Evolutionary conservation across 2,797 vertebrate genomes (phyloP), one percentile per base, ranked within the genome.

Genomic region (Enteromius mattozi): DNA sequence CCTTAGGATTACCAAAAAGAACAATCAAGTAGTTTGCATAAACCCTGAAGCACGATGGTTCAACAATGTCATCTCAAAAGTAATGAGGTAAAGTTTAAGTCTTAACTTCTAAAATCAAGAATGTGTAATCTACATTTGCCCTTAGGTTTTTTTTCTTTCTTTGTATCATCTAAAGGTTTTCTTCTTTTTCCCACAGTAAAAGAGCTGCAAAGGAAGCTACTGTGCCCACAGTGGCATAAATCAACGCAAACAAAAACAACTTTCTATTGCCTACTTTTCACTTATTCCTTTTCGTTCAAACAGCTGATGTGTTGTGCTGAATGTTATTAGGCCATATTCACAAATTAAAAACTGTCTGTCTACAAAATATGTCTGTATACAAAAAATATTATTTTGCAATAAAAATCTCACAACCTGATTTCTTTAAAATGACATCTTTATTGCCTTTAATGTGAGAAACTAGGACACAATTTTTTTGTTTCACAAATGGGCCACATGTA

Each of bases 1-100:
- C 54, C 35, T 24, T 86, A 94, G 93, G 16, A 1, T 94, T 83
- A 89, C 85, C 35, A 63, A 2, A 47, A 92, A 1, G 59, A 59
- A 78, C 0, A 54, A 75, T 6, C 2, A 1, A 0, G 79, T 0
- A 7, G 8, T 92, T 33, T 94, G 93, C 37, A 3, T 91, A 0
- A 0, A 78, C 0, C 92, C 92, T n/a, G 0, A 54, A 0, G 81
- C 9, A 0, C 0, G 0, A 0, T 93, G 92, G 92, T 5, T 93
- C 61, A 47, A 70, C 0, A 0, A 0, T 0, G 0, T 92, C 1
- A 9, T 93, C 8, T 12, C 0, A 0, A 9, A 0, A 1, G 0
- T 78, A 14, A 19, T 88, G 27, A 74, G 6, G 92, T 92, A 90
- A 82, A 6, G 6, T 76, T 54, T 1, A 54, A 35, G 19, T 51